A percentile compares a stretch with the other conserved stretches of the same genome.
phyloP scores from a whole-genome alignment of 2,113 vertebrate species.

The Macrotis lagotis region DNA sequence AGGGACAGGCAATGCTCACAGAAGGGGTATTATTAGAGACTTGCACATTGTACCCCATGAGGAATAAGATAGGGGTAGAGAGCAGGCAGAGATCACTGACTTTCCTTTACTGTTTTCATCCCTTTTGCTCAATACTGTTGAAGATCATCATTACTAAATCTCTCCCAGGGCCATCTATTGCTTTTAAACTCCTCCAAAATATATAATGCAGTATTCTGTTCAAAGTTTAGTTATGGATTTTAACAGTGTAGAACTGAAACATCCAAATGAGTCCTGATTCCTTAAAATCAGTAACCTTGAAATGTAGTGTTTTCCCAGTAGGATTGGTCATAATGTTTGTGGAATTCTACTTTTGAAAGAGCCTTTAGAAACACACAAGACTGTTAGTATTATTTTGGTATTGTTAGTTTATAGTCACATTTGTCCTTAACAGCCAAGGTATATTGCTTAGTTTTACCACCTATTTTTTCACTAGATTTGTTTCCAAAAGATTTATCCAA shows the following conservation, averaged over 20 bases:
- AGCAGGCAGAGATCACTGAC: background rate
- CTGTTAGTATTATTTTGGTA: background rate
- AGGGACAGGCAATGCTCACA: background rate
- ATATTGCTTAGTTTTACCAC: background rate
- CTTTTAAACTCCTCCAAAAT: background rate
- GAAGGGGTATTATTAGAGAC: background rate
- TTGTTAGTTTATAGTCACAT: background rate
- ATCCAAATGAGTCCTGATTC: background rate
- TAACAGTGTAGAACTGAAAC: background rate
- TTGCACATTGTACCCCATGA: background rate
- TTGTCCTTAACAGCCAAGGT: background rate
- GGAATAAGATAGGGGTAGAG: background rate
- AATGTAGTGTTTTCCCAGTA: background rate
- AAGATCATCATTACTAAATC: background rate
- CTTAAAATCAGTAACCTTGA: background rate
- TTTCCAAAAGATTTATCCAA: background rate
- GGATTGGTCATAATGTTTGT: background rate
- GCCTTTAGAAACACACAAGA: background rate
- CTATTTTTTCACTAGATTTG: background rate
- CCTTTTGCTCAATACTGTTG: background rate
- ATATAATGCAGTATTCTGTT: background rate
- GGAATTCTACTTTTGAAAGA: background rate
- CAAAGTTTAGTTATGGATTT: background rate
- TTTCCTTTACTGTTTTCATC: background rate
- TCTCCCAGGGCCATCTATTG: background rate